A percentile compares a stretch with the other conserved stretches of the same genome.
Conservation (phyloP, 2,797 vertebrate genomes). For the Malurus leucopterus region DNA sequence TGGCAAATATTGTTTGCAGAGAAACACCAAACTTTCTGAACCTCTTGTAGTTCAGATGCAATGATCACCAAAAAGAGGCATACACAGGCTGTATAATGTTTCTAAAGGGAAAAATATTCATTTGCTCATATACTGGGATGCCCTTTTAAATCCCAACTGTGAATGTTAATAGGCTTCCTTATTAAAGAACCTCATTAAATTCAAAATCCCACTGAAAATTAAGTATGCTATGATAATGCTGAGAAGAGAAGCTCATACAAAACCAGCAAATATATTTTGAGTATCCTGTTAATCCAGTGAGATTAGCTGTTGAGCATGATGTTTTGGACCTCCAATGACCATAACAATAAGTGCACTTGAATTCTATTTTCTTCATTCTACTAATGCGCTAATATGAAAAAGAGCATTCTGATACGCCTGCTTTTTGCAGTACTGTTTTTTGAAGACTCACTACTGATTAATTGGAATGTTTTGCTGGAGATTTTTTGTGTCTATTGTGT, state of each 20-base stretch:
- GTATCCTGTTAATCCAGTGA: not conserved
- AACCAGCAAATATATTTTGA: not conserved
- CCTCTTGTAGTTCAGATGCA: not conserved
- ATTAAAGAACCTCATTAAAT: constrained; percentile 43
- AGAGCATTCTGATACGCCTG: not conserved
- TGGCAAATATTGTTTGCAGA: not conserved
- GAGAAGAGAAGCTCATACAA: not conserved
- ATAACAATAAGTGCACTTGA: not conserved
- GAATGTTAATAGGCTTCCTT: constrained; percentile 16
- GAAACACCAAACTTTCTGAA: not conserved
- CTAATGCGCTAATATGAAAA: not conserved
- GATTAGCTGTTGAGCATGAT: not conserved
- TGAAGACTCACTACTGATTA: not conserved
- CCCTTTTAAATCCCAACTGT: constrained; percentile 6
- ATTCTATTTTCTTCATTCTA: not conserved
- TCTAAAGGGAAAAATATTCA: constrained; percentile 24
- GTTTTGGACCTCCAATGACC: not conserved
- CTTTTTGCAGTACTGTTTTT: not conserved
- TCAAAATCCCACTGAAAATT: constrained; percentile 33
- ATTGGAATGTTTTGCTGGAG: not conserved
- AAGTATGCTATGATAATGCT: not conserved
- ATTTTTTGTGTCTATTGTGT: not conserved
- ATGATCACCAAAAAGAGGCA: not conserved
- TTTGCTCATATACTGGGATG: constrained; percentile 3
- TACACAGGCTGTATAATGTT: not conserved